A percentile compares a stretch with the other conserved stretches of the same genome.
Conservation (phyloP, 2,797 vertebrate species). For the Graptemys geographica region DNA sequence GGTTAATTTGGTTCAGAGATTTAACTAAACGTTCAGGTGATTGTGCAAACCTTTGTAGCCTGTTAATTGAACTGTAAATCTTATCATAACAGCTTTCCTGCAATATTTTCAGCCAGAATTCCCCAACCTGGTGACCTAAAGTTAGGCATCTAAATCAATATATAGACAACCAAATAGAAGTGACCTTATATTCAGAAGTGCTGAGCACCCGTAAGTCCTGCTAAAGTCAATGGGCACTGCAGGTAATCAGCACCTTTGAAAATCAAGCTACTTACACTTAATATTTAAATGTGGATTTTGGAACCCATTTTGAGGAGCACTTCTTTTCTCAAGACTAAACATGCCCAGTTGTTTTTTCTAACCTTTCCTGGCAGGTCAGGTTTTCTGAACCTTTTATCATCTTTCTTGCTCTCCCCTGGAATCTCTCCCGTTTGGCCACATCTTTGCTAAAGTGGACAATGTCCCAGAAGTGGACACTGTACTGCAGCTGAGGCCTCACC, state of each 20-base stretch:
- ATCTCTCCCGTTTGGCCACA: not conserved
- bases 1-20: conserved; percentile 61
- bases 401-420: no score
- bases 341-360: not conserved
- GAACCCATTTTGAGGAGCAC: not conserved
- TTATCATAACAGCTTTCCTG: not conserved
- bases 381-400: no score
- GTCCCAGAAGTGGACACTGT: not conserved
- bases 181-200: not conserved
- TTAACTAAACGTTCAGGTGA: conserved; percentile 36
- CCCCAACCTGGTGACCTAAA: not conserved
- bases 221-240: not conserved
- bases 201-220: not conserved
- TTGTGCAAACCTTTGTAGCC: conserved; percentile 27
- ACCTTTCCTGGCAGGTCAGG: no score
- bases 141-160: not conserved
- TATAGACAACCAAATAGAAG: not conserved
- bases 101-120: not conserved
- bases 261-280: not conserved
- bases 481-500: not conserved
- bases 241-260: not conserved
- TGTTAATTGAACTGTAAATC: not conserved
- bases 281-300: not conserved
- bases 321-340: not conserved
- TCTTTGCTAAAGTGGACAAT: not conserved